Base-by-base conservation (phyloP, 2,113 vertebrate species). In the Anas platyrhynchos region DNA sequence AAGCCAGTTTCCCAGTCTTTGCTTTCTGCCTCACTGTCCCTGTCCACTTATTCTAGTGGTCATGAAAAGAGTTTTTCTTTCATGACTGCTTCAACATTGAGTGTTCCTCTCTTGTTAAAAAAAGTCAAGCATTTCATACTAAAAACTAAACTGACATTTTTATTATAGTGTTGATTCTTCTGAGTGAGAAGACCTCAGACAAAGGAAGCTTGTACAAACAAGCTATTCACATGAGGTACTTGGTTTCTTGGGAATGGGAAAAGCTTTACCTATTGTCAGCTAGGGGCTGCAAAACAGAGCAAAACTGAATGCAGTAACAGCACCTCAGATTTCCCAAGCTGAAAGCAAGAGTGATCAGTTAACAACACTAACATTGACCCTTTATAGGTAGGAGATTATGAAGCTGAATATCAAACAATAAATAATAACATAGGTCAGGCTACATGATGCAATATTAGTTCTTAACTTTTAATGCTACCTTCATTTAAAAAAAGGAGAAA, bases 91-190 rank as follows among this genome's bases (percentile, higher is more conserved):
- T 94, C 93, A 93, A 93, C 85, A 96, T 25, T 92, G 92, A 97
- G 91, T 54, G 91, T 29, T 97, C 86, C 61, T 97, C 94, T 97
- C 92, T 94, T 90, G 94, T 97, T 96, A 96, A 93, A 97, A 97
- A 94, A 96, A 96, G 86, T 97, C 79, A 93, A 93, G 71, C 50
- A 89, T 96, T 97, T 96, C 76, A 87, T 94, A 94, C 91, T 83
- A 96, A 97, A 98, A 98, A 84, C 93, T 97, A 95, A 96, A 94
- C 94, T 96, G 96, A 94, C 95, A 85, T 97, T 96, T 97, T 96
- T 97, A 96, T 96, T 97, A 95, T 94, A 75, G 92, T 55, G 58
- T 67, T 74, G 92, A 88, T 97, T 97, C 96, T 86, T 85, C 94
- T 97, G 90, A 97, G 84, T 63, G 96, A 97, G 96, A 87, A 94